Base-by-base conservation (phyloP, 2,113 vertebrate species). In the Coryphaenoides rupestris region DNA sequence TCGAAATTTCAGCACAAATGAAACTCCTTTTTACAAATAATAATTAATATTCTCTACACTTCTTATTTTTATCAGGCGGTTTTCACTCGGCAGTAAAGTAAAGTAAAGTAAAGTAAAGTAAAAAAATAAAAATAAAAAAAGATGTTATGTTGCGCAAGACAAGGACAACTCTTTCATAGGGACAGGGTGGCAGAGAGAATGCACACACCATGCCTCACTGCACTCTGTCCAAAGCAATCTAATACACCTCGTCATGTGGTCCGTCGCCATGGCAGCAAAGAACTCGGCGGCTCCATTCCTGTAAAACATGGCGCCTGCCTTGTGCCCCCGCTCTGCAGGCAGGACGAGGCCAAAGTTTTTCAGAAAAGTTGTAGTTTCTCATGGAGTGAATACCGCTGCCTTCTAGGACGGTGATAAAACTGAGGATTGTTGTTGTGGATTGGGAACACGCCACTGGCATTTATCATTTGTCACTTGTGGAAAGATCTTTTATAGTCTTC, bases 241-340 rank as follows among this genome's bases (percentile, higher is more conserved):
- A 96, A 96, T 96, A 95, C 93, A 95, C 92, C 91, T 93, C 89
- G 93, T 96, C 95, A 96, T 95, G 95, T 98, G 95, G 92, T 93
- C 81, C 75, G 95, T 96, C 94, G 81, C 95, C 91, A 97, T 96
- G 89, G 95, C 69, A 95, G 92, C 94, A 83, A 86, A 90, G 92
- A 93, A 93, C 93, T 92, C 92, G 92, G 91, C 91, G 91, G 87
- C 91, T 92, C 86, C 73, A 78, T 89, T 87, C 88, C 86, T 93
- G 90, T 17, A 93, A 93, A 92, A 90, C 92, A 89, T 90, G 91
- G 83, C 84, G 87, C 79, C 76, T 77, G 74, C 58, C 58, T 68
- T 89, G 87, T 81, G 72, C 66, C n/a, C n/a, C n/a, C n/a, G n/a
- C n/a, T n/a, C n/a, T n/a, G n/a, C n/a, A n/a, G n/a, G n/a, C n/a